Conservation (phyloP, 1,140 invertebrate genomes). For the Drosophila saltans region DNA sequence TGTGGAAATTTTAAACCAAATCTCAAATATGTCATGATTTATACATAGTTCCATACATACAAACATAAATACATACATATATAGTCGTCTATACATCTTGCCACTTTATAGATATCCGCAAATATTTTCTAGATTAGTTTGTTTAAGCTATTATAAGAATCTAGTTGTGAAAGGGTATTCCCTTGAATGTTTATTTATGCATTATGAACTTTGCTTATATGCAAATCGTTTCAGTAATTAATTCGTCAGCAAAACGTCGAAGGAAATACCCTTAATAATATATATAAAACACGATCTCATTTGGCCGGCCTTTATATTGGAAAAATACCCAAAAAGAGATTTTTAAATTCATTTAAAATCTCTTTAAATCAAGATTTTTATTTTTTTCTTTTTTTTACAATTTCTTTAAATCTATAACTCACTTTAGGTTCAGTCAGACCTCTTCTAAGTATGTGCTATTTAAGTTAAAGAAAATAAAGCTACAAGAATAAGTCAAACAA, state of each 20-base stretch:
- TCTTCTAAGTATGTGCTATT: too few relatives aligned
- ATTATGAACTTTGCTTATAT: not conserved
- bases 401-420: too few relatives aligned
- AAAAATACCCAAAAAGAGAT: not conserved
- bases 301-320: not conserved
- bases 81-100: not conserved
- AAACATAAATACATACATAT: conserved; percentile 20
- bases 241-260: not conserved
- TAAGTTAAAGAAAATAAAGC: too few relatives aligned
- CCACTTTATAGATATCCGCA: not conserved
- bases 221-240: not conserved
- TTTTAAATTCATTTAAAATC: not conserved
- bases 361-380: too few relatives aligned
- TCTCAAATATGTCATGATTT: conserved; percentile 10
- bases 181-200: not conserved
- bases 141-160: not conserved
- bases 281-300: not conserved
- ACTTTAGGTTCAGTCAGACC: too few relatives aligned
- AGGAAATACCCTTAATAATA: conserved; percentile 13
- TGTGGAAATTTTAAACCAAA: not conserved
- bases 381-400: too few relatives aligned
- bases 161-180: not conserved
- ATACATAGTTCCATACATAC: conserved; percentile 1
- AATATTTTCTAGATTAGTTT: not conserved
- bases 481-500: too few relatives aligned